Base-by-base conservation (phyloP, 2,113 vertebrate genomes). In the Himantopus leucocephalus region DNA sequence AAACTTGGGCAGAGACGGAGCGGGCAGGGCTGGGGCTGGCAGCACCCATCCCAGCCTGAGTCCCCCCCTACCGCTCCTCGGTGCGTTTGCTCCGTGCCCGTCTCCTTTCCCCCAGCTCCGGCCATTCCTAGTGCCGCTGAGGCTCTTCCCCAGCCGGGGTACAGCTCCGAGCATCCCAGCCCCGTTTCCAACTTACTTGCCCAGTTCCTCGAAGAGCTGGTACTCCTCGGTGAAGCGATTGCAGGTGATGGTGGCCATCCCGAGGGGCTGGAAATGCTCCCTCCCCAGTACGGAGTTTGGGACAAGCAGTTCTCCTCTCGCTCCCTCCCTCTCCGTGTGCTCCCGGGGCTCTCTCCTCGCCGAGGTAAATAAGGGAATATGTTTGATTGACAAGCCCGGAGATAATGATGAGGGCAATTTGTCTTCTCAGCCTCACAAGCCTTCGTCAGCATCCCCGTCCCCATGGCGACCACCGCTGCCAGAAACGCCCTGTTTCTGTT, bases 201-300 rank as follows among this genome's bases (percentile, higher is more conserved):
- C 99, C 97, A 99, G 97, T 98, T 99, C 99, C 96, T 99, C 99
- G 27, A 99, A 99, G 95, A 99, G 98, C 98, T 99, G 99, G 92
- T 98, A 99, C 97, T 99, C 99, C 98, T 99, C 99, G 1, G 98
- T 99, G 98, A 99, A 99, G 74, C 99, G 98, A 66, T 98, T 99
- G 97, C 99, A 99, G 98, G 98, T 99, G 97, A 99, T 99, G 97
- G 98, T 99, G 90, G 99, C 99, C 99, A 99, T 99, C 97, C 97
- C 97, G 93, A 94, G 89, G 84, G 95, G 92, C 90, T 97, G 85
- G 82, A 92, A 96, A 96, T 79, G 90, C 95, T 95, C 96, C 94
- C 96, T 96, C 92, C 82, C 91, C 34, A 7, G 93, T 53, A 72
- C 88, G 0, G 96, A 97, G 95, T 97, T 95, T 52, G 70, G 95